Evolutionary conservation across 2,113 vertebrate genomes (phyloP).

Genomic region (Calyptommatus sinebrachiatus): DNA sequence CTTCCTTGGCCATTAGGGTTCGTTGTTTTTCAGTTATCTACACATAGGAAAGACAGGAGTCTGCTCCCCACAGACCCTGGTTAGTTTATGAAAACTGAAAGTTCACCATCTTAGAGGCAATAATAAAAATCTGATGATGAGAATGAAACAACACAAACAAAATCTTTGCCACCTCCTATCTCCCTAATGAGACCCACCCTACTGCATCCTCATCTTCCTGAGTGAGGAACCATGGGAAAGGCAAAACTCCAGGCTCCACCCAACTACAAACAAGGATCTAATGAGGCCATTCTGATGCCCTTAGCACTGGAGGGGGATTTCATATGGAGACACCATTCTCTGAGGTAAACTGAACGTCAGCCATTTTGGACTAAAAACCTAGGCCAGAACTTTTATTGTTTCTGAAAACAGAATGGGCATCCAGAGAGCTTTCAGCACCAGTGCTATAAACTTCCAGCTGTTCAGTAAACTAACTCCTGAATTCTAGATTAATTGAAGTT

Average conservation of each 20-base stretch:
- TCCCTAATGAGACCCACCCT: too few species aligned
- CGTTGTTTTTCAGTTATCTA: neutral
- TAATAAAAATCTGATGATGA: neutral
- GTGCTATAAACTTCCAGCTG: neutral
- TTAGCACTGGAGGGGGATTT: neutral
- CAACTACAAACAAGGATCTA: neutral
- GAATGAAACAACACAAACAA: too few species aligned
- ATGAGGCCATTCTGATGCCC: neutral
- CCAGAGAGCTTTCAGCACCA: neutral
- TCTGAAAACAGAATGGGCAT: neutral
- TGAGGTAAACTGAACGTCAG: neutral
- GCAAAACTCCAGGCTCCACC: neutral
- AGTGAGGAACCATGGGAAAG: neutral
- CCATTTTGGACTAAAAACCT: neutral
- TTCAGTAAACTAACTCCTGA: neutral
- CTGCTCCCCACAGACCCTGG: neutral
- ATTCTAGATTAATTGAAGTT: slow-evolving; percentile 14
- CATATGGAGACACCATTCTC: neutral
- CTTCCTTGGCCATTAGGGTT: too few species aligned
- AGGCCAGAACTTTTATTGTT: neutral
- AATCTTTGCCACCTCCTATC: neutral
- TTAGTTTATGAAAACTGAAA: neutral
- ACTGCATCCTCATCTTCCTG: neutral
- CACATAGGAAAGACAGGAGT: neutral
- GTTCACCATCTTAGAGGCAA: neutral